phyloP scores from a whole-genome alignment of 2,888 invertebrate genomes.

The Cantharis nigra region DNA sequence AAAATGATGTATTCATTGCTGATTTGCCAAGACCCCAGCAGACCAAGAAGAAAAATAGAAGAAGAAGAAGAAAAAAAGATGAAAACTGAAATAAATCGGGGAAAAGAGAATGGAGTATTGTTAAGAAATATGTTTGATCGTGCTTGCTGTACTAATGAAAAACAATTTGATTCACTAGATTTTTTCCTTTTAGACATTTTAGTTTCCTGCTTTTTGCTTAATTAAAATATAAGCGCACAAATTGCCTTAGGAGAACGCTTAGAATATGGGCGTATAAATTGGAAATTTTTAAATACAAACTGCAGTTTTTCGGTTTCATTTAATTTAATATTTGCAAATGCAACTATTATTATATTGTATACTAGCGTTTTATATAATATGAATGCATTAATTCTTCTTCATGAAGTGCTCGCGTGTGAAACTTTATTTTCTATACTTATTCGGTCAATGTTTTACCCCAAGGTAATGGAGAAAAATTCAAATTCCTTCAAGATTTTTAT shows the following conservation, averaged over 20 bases:
- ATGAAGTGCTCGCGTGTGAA: not conserved
- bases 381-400: not conserved
- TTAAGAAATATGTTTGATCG: not conserved
- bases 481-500: not conserved
- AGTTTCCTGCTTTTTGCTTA: not conserved
- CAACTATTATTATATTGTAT: too few species aligned
- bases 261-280: not conserved
- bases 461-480: not conserved
- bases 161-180: not conserved
- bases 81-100: not conserved
- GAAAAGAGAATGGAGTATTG: not conserved
- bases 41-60: not conserved
- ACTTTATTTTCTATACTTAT: not conserved
- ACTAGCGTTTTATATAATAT: too few species aligned
- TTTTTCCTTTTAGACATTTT: not conserved
- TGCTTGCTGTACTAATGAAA: not conserved
- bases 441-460: not conserved
- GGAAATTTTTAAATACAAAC: not conserved
- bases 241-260: not conserved
- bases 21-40: not conserved
- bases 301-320: not conserved
- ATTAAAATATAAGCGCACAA: not conserved
- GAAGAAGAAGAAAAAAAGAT: not conserved
- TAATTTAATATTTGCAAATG: not conserved
- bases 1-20: not conserved